Percentiles rank a stretch among this genome's conserved stretches.
These are phyloP conservation scores for Sitobion miscanthi DNA, from an alignment of 1,140 invertebrate genomes.

Conservation along the genomic window DNA sequence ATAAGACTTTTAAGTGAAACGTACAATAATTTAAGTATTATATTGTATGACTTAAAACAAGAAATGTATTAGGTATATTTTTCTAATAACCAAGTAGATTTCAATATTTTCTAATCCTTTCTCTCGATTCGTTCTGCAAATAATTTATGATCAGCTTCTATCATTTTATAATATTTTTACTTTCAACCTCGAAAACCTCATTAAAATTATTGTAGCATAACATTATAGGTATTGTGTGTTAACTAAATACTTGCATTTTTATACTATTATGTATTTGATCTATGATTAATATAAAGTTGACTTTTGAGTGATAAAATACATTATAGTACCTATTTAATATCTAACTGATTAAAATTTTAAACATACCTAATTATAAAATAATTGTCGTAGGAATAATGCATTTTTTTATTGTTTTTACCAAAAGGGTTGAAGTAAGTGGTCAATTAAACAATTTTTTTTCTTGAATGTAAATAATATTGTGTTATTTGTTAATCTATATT, in stretches of 20 bases:
- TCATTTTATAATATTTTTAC: background rate
- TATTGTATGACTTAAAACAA: background rate
- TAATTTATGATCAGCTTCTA: background rate
- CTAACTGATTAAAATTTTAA: background rate
- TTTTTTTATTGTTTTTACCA: background rate
- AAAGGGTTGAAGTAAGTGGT: background rate
- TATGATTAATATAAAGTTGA: background rate
- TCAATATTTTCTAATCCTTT: slow-evolving; percentile 23
- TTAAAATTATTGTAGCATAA: background rate
- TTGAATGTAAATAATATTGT: background rate
- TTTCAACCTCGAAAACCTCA: slow-evolving; percentile 8
- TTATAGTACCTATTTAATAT: background rate
- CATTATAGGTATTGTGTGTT: background rate
- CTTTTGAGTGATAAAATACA: background rate
- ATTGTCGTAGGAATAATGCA: background rate
- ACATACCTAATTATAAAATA: background rate
- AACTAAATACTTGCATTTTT: background rate
- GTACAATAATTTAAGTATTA: background rate
- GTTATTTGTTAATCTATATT: background rate
- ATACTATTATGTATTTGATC: background rate
- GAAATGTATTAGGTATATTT: background rate
- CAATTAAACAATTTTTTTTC: background rate
- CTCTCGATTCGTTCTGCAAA: slow-evolving; percentile 13
- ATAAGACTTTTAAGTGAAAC: background rate
- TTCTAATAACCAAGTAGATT: background rate